Base-by-base conservation (phyloP, 2,888 invertebrate species). In the Zootermopsis nevadensis region DNA sequence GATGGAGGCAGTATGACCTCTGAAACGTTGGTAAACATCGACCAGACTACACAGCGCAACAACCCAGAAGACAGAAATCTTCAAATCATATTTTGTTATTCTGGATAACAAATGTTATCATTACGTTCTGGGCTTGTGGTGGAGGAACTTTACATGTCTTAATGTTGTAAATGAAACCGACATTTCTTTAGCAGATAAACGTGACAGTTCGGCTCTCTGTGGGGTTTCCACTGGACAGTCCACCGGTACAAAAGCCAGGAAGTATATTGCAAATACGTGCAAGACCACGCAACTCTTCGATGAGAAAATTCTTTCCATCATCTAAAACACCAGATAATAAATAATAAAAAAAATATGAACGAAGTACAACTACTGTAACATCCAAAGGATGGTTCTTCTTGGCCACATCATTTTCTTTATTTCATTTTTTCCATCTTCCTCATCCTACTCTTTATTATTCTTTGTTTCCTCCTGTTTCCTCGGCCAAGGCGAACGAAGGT, bases 401-500 rank as follows among this genome's bases (percentile, higher is more conserved):
- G 60, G n/a, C n/a, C 8, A 60, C 6, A 60, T 27, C n/a, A 4
- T 12, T 60, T 60, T 60, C 60, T 60, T 60, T 27, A 27, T 60
- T 27, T 60, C n/a, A n/a, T 60, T 27, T n/a, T n/a, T n/a, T n/a
- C 60, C n/a, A 10, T n/a, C 74, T 8, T 76, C 74, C n/a, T 33
- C 72, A 24, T 72, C 72, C 31, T 10, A 31, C n/a, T 76, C 80
- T 74, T 60, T 27, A 8, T 60, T 7, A 60, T 60, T 60, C 81
- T 42, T 53, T 53, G 74, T 80, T 55, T 27, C 42, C 38, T 82
- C 77, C 55, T 72, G 55, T 80, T 79, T 77, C 81, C 33, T 82
- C 76, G 66, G 76, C 72, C 84, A 82, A 82, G 81, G 84, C 82
- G 80, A 80, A 80, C 82, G 80, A 84, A 84, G 84, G 84, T 82